Evolutionary conservation across 1,140 invertebrate genomes (phyloP).

Genomic region (Brachionus sp.): DNA sequence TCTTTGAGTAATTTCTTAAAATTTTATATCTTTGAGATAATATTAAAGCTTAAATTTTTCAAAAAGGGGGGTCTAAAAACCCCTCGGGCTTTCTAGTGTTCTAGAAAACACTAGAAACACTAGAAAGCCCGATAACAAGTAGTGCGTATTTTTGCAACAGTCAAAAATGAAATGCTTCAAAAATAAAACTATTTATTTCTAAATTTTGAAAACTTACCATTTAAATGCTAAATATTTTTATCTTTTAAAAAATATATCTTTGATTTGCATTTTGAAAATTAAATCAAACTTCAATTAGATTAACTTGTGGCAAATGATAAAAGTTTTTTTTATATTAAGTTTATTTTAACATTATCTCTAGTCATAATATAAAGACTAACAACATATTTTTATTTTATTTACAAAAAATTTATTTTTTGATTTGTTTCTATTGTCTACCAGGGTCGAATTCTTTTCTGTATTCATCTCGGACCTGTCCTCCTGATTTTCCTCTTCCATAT

Average conservation of each 20-base stretch:
- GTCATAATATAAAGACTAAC: background rate
- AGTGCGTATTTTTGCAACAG: no score
- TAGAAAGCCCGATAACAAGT: no score
- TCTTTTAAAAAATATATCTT: no score
- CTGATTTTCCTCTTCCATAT: conserved; percentile 94
- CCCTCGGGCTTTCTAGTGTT: no score
- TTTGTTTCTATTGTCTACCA: conserved; percentile 64
- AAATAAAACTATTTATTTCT: background rate
- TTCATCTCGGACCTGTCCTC: conserved; percentile 96
- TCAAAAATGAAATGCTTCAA: no score
- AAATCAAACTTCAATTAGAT: background rate
- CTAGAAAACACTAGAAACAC: no score
- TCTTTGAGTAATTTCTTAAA: no score
- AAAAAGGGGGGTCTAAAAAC: no score
- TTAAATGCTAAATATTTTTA: no score
- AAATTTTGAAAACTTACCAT: background rate
- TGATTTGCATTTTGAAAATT: background rate
- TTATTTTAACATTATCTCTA: background rate
- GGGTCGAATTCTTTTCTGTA: conserved; percentile 94
- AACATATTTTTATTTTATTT: background rate
- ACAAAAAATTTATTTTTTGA: background rate
- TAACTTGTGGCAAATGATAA: background rate
- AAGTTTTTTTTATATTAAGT: background rate
- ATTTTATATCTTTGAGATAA: no score
- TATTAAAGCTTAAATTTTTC: no score